Evolutionary conservation across 2,113 vertebrate genomes (phyloP).

Genomic region (Speoplatyrhinus poulsoni): DNA sequence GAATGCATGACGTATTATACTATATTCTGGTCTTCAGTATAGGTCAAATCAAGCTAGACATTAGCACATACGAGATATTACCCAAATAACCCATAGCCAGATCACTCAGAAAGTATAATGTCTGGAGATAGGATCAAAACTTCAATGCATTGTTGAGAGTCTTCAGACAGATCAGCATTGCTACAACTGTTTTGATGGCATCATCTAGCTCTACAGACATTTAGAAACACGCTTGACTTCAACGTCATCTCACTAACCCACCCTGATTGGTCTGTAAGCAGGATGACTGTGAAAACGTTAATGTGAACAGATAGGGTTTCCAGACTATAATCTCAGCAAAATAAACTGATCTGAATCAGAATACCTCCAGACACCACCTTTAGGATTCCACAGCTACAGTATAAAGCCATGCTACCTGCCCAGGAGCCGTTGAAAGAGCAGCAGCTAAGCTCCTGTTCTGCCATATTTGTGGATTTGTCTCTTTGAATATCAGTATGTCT

Average conservation of each 20-base stretch:
- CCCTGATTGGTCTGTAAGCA: too few relatives aligned
- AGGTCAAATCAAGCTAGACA: constrained; percentile 35
- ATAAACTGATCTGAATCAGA: too few relatives aligned
- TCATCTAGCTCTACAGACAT: too few relatives aligned
- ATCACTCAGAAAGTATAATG: constrained; percentile 31
- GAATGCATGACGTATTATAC: too few relatives aligned
- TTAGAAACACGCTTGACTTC: too few relatives aligned
- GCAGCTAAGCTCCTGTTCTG: too few relatives aligned
- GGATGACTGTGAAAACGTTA: too few relatives aligned
- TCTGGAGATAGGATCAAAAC: constrained; percentile 49
- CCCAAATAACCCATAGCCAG: constrained; percentile 30
- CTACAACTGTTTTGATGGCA: too few relatives aligned
- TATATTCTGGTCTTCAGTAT: background rate
- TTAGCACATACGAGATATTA: constrained; percentile 20
- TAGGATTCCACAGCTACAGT: background rate
- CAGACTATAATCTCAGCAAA: too few relatives aligned
- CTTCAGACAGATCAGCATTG: constrained; percentile 16
- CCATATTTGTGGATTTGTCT: too few relatives aligned
- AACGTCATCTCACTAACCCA: too few relatives aligned
- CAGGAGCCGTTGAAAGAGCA: background rate
- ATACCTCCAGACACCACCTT: background rate
- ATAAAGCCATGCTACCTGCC: background rate
- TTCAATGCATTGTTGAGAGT: background rate
- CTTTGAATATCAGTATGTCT: background rate
- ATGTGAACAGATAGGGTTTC: too few relatives aligned